A percentile compares a stretch with the other conserved stretches of the same genome.
Conservation (phyloP, 2,797 vertebrate species). For the Rhodeus uyekii region DNA sequence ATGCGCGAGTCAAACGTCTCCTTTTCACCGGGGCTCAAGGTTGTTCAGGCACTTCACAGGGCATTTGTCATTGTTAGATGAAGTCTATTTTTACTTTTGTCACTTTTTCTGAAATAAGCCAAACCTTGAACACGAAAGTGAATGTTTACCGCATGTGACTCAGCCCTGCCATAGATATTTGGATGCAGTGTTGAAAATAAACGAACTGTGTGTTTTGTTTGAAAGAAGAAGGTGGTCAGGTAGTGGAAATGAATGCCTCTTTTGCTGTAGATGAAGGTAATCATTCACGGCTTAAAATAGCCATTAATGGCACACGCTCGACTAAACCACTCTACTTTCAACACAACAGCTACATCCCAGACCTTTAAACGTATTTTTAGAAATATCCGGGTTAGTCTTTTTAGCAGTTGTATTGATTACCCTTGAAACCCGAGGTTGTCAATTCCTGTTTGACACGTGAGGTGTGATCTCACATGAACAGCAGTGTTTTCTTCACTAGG, state of each 20-base stretch:
- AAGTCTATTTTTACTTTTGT: conserved; percentile 33
- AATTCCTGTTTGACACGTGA: conserved; percentile 27
- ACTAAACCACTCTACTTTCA: background rate
- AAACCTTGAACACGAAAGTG: conserved; percentile 10
- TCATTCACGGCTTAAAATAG: background rate
- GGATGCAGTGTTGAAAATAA: conserved; percentile 15
- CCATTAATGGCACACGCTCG: background rate
- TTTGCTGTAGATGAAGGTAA: conserved; percentile 30
- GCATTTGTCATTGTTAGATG: conserved; percentile 34
- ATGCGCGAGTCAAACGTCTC: background rate
- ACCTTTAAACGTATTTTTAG: conserved; percentile 39
- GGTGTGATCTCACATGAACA: conserved; percentile 8
- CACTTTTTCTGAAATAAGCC: conserved; percentile 1
- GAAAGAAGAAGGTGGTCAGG: background rate
- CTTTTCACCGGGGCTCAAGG: conserved; percentile 26
- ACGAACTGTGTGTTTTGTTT: conserved; percentile 34
- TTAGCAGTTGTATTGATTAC: conserved; percentile 27
- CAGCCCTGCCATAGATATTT: background rate
- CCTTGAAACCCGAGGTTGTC: conserved; percentile 16
- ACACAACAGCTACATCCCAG: background rate
- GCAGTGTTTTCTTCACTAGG: conserved; percentile 21
- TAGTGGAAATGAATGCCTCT: background rate
- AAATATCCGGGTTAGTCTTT: conserved; percentile 4
- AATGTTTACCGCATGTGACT: conserved; percentile 7
- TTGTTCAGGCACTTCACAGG: conserved; percentile 12